These are phyloP conservation scores for Ceratosolen fusciceps DNA, from an alignment of 1,140 invertebrate species.

Conservation along the genomic window DNA sequence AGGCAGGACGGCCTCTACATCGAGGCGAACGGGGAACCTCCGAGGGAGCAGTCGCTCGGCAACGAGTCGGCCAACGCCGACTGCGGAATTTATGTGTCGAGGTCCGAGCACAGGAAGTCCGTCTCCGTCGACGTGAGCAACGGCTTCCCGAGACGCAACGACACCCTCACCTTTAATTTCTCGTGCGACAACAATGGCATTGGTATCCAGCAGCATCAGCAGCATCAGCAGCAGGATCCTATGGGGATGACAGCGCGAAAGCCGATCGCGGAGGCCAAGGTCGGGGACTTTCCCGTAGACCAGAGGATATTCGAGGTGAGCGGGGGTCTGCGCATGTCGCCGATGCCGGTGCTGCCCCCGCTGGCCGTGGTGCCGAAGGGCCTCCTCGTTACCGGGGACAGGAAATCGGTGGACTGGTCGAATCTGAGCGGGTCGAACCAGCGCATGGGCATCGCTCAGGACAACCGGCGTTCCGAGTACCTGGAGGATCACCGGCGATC, in stretches of 20 bases:
- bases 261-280: conserved; percentile 53
- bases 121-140: conserved; percentile 64
- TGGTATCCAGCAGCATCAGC: too few species aligned
- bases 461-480: conserved; percentile 67
- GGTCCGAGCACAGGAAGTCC: conserved; percentile 65
- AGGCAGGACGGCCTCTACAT: conserved; percentile 69
- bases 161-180: conserved; percentile 66
- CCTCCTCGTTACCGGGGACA: conserved; percentile 51
- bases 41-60: conserved; percentile 51
- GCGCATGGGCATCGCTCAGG: conserved; percentile 58
- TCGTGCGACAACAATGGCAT: conserved; percentile 59
- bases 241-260: conserved; percentile 56
- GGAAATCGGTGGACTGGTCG: conserved; percentile 64
- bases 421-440: conserved; percentile 67
- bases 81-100: conserved; percentile 61
- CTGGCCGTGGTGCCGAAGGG: conserved; percentile 29
- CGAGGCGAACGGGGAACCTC: conserved; percentile 60
- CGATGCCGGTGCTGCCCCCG: conserved; percentile 55
- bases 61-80: conserved; percentile 57
- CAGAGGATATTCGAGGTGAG: conserved; percentile 59
- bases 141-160: conserved; percentile 63
- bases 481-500: conserved; percentile 70
- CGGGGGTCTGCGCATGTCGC: conserved; percentile 60
- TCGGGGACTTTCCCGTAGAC: conserved; percentile 60
- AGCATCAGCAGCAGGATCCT: conserved; percentile 31